Base-by-base conservation (phyloP, 2,888 invertebrate species). In the Zaprionus bogoriensis region DNA sequence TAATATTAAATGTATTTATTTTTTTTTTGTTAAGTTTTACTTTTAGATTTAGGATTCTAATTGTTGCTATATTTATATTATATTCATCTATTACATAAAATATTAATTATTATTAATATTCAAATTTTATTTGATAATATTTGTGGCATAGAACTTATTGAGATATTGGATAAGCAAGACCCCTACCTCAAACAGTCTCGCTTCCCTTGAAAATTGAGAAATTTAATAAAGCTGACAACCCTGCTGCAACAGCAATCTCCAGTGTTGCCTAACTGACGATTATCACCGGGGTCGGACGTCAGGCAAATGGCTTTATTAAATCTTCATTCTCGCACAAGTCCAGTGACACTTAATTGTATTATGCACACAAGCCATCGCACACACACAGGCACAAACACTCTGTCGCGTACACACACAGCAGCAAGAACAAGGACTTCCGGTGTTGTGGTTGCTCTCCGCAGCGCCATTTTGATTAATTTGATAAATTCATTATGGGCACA, bases 401-500 rank as follows among this genome's bases (percentile, higher is more conserved):
- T 50, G 12, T 52, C 42, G 46, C 28, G 47, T 12, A 52, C 14
- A 51, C 1, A 46, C 3, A 36, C 4, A 44, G 28, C 41, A 30
- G 32, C 46, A 72, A 65, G 58, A 60, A 55, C 62, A 69, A 57
- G 53, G 52, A 60, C 67, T 71, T 79, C 78, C 79, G 84, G 39
- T 65, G 72, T 60, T 44, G 46, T 70, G 63, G 50, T 54, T 59
- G 57, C 54, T 50, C 50, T 52, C 39, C 50, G 53, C 65, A 74
- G 74, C 68, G 74, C 59, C 69, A 75, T 74, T 82, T 80, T 87
- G 83, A 87, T 83, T 88, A 88, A 88, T 88, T 87, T 81, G 89
- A 88, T 89, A 88, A 88, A 89, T 88, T 76, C 85, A 88, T 88
- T 81, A 87, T 85, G 83, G 54, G 74, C 71, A 67, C 80, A 76